Conservation (phyloP, 2,113 vertebrate species). For the Axis porcinus region DNA sequence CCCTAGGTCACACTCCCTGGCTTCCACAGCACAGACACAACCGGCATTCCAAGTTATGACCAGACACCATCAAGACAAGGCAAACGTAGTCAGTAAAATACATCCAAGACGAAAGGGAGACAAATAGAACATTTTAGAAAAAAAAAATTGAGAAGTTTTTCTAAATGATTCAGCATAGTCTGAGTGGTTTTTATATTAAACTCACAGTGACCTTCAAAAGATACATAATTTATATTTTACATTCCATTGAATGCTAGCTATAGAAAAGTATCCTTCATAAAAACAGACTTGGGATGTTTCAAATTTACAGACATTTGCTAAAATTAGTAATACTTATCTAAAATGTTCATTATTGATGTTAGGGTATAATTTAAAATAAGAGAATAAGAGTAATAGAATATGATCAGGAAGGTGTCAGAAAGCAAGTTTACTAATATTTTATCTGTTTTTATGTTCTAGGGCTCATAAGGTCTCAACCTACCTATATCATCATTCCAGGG, state of each 20-base stretch:
- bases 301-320: constrained; percentile 10
- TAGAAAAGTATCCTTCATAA: not conserved
- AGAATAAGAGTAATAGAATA: not conserved
- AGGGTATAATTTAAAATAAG: not conserved
- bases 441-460: not conserved
- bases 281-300: not conserved
- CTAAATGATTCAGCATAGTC: not conserved
- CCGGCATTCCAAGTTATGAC: not conserved
- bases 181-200: not conserved
- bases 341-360: not conserved
- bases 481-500: not conserved
- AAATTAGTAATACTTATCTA: not conserved
- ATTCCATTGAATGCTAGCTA: not conserved
- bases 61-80: not conserved
- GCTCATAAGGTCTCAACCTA: not conserved
- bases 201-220: not conserved
- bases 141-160: not conserved
- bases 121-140: not conserved
- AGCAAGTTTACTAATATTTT: not conserved
- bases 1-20: not conserved
- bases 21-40: not conserved
- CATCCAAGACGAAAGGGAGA: not conserved
- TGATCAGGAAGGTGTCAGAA: not conserved
- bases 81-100: not conserved
- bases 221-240: not conserved